Conservation (phyloP, 2,888 invertebrate genomes). For the Agriopis aurantiaria region DNA sequence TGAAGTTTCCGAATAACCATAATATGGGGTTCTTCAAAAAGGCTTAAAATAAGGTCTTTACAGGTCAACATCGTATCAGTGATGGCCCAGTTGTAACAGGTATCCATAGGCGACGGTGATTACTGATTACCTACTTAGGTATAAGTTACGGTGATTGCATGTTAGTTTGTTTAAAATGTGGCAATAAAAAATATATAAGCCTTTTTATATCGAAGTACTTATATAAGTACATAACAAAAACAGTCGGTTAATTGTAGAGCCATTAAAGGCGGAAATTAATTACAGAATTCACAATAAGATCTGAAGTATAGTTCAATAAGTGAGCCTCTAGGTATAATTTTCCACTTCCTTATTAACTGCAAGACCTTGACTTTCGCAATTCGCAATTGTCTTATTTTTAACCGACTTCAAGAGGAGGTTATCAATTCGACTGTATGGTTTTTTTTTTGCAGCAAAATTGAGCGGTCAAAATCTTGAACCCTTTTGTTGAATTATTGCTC, state of each 20-base stretch:
- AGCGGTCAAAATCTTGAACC: conserved; percentile 10
- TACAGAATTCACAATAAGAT: conserved; percentile 15
- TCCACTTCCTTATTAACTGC: conserved; percentile 34
- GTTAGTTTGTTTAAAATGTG: no score
- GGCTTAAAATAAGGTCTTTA: no score
- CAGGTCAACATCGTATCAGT: no score
- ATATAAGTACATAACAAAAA: background rate
- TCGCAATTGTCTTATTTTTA: conserved; percentile 27
- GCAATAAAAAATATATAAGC: no score
- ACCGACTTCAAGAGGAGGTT: no score
- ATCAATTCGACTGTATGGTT: no score
- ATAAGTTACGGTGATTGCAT: no score
- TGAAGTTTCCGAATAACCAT: no score
- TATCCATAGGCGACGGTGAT: no score
- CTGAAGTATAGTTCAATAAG: conserved; percentile 6
- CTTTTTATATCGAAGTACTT: background rate
- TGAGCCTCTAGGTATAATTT: conserved; percentile 11
- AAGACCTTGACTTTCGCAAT: conserved; percentile 35
- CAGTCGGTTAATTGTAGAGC: background rate
- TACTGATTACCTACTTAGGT: no score
- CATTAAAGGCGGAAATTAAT: conserved; percentile 19
- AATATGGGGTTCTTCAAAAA: no score
- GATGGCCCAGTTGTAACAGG: no score
- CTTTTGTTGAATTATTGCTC: conserved; percentile 6
- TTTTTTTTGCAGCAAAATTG: conserved; percentile 5